phyloP scores from a whole-genome alignment of 2,113 vertebrate species.

The Mohoua ochrocephala region DNA sequence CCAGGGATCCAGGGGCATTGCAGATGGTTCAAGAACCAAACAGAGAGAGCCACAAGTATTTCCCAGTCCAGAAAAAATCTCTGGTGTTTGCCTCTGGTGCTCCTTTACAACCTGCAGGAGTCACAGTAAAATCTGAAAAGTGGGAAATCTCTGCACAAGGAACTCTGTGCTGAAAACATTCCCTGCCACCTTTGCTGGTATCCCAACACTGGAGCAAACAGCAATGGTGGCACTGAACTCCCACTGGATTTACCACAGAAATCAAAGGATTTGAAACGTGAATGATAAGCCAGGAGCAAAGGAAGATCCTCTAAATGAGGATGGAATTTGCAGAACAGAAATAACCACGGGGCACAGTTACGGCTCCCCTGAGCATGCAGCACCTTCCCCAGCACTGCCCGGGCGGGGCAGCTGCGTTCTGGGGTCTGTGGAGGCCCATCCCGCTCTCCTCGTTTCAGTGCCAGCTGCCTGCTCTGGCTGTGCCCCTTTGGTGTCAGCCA shows the following conservation, averaged over 20 bases:
- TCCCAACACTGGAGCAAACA: not conserved
- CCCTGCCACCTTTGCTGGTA: not conserved
- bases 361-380: not conserved
- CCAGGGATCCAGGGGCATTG: not conserved
- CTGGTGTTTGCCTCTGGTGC: not conserved
- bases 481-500: not conserved
- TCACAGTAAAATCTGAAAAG: no score
- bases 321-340: not conserved
- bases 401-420: not conserved
- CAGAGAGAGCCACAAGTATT: not conserved
- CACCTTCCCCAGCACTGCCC: not conserved
- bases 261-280: not conserved
- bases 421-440: not conserved
- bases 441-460: not conserved
- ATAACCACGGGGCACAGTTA: not conserved
- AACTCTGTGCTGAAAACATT: not conserved
- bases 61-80: accelerated
- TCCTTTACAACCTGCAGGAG: not conserved
- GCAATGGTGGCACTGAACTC: not conserved
- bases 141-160: not conserved
- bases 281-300: not conserved
- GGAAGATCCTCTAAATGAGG: not conserved
- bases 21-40: not conserved
- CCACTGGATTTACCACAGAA: not conserved
- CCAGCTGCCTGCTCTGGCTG: not conserved